Evolutionary conservation across 2,797 vertebrate genomes (phyloP).

Genomic region (Silurus aristotelis): DNA sequence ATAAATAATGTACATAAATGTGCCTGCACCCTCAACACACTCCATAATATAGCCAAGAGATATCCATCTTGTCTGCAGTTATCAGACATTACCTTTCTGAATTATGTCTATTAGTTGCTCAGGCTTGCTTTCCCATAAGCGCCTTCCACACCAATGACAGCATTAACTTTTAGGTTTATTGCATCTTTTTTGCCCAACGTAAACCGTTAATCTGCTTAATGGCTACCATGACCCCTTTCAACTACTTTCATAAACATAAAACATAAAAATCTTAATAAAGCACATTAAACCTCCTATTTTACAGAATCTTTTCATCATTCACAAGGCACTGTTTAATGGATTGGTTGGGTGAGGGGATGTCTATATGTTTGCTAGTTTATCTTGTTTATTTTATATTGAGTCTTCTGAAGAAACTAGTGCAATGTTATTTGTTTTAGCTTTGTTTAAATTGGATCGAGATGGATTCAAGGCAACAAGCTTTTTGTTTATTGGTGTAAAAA

Average conservation of each 20-base stretch:
- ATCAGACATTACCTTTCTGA: slow-evolving; percentile 78
- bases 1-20: slow-evolving; percentile 83
- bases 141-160: slow-evolving; percentile 69
- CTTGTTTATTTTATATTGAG: slow-evolving; percentile 65
- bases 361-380: slow-evolving; percentile 59
- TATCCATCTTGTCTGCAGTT: slow-evolving; percentile 75
- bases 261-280: slow-evolving; percentile 82
- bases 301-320: slow-evolving; percentile 70
- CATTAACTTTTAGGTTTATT: slow-evolving; percentile 80
- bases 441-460: not conserved
- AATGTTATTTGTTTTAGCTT: not conserved
- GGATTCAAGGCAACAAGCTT: not conserved
- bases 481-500: not conserved
- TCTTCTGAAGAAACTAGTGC: slow-evolving; percentile 35
- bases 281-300: slow-evolving; percentile 78
- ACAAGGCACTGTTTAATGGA: slow-evolving; percentile 71
- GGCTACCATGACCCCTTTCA: slow-evolving; percentile 79
- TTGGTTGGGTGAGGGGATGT: slow-evolving; percentile 63
- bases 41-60: slow-evolving; percentile 74
- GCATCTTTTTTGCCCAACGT: slow-evolving; percentile 81
- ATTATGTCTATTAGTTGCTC: slow-evolving; percentile 75
- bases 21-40: slow-evolving; percentile 67
- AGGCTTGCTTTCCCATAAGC: slow-evolving; percentile 71
- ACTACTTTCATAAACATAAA: slow-evolving; percentile 81
- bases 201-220: slow-evolving; percentile 78